Evolutionary conservation across 1,140 invertebrate genomes (phyloP), one percentile per base, ranked within the genome.

Genomic region (Lordiphosa mommai): DNA sequence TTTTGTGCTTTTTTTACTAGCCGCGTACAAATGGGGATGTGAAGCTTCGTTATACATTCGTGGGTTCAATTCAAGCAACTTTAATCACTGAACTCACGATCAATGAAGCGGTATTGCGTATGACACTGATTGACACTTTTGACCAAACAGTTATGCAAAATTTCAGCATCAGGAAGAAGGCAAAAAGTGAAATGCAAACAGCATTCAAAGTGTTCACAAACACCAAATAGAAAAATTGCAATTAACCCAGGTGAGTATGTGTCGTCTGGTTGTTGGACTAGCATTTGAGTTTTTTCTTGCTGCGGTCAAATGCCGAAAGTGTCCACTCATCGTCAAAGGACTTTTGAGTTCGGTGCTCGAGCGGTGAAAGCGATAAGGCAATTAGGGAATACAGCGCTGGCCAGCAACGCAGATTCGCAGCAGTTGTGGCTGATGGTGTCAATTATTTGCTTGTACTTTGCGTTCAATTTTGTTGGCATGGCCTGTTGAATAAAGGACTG

Each of bases 351-450:
- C 59, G 47, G 50, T 74, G 64, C 69, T 55, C 71, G 63, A 67
- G 48, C 61, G 57, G 47, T 80, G 76, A 82, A 82, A 80, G 77
- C 76, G 76, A 80, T 80, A 80, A 80, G 76, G 77, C 76, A 80
- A 80, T 80, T 80, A 80, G 76, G 84, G 71, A 67, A 73, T 67
- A 66, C 55, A 56, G 53, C 43, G 52, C 51, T 61, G 74, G 17
- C 46, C 48, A 37, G 29, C 43, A 41, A 33, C 55, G 48, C 49
- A 66, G 71, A 34, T 64, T 53, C 63, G 37, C 37, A 17, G 34
- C 36, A 14, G 41, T 13, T 44, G 44, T 23, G 36, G 52, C 44
- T 64, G 60, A 30, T 51, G 65, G 57, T 76, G 74, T 80, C 74
- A 80, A 80, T 74, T 80, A 82, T 82, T 76, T 76, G 43, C 58